phyloP scores from a whole-genome alignment of 2,888 invertebrate genomes.

The Neoascia interrupta region DNA sequence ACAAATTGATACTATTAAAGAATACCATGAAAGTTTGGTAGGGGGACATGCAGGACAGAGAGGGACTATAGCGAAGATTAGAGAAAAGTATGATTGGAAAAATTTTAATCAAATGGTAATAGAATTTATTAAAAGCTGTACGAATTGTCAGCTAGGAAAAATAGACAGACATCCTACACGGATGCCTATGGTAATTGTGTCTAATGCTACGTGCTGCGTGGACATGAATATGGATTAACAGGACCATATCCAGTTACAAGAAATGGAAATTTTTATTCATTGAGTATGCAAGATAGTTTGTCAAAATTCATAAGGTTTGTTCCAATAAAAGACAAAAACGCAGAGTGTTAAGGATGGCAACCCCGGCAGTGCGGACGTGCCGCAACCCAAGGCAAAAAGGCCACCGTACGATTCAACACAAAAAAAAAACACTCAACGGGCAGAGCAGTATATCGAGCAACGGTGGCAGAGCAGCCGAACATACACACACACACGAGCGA shows the following conservation, averaged over 20 bases:
- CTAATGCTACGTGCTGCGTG: not conserved
- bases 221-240: constrained; percentile 29
- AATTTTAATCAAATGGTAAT: constrained; percentile 1
- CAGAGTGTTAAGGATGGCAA: too few relatives aligned
- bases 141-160: not conserved
- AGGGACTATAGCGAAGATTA: constrained; percentile 7
- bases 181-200: constrained; percentile 24
- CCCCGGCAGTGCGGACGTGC: too few relatives aligned
- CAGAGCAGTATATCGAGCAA: too few relatives aligned
- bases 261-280: too few relatives aligned
- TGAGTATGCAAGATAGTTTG: constrained; percentile 19
- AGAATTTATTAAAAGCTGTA: not conserved
- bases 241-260: constrained; percentile 10
- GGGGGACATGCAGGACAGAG: constrained; percentile 17
- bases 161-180: constrained; percentile 24
- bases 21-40: not conserved
- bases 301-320: too few relatives aligned
- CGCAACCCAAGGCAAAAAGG: too few relatives aligned
- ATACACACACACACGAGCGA: too few relatives aligned
- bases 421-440: too few relatives aligned
- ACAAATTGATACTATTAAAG: too few relatives aligned
- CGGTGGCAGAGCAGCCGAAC: too few relatives aligned
- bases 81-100: constrained; percentile 3
- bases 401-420: too few relatives aligned
- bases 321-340: constrained; percentile 12